These are phyloP conservation scores for Pterois miles DNA, from an alignment of 2,797 vertebrate species.

Conservation along the genomic window DNA sequence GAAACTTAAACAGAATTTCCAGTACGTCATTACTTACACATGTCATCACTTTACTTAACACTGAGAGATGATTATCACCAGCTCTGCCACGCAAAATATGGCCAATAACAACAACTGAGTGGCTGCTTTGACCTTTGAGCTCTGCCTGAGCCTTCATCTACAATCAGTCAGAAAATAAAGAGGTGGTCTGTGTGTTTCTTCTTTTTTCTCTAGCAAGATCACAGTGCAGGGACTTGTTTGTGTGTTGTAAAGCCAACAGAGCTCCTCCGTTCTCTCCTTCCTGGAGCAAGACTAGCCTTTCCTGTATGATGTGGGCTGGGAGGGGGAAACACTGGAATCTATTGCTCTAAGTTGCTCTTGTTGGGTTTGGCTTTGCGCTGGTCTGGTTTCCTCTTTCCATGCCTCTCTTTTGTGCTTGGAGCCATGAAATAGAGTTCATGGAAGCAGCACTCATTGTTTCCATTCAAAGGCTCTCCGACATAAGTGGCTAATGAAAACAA, in stretches of 20 bases:
- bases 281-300: slow-evolving; percentile 63
- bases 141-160: background rate
- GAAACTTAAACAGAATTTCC: background rate
- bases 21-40: background rate
- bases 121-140: slow-evolving; percentile 40
- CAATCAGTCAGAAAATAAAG: slow-evolving; percentile 23
- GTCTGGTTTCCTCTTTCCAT: slow-evolving; percentile 76
- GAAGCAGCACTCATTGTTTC: slow-evolving; percentile 70
- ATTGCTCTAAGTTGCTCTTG: slow-evolving; percentile 38
- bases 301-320: slow-evolving; percentile 46
- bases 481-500: slow-evolving; percentile 58
- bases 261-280: slow-evolving; percentile 52
- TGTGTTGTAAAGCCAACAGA: slow-evolving; percentile 51
- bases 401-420: slow-evolving; percentile 71
- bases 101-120: slow-evolving; percentile 17
- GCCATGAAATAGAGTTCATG: slow-evolving; percentile 59
- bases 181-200: background rate
- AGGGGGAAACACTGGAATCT: slow-evolving; percentile 20
- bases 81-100: background rate
- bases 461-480: slow-evolving; percentile 50
- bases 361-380: slow-evolving; percentile 65
- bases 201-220: slow-evolving; percentile 14
- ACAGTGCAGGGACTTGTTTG: slow-evolving; percentile 47
- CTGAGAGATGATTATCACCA: background rate
- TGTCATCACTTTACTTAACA: background rate